Conservation (phyloP, 2,888 invertebrate genomes). For the Aproaerema taeniolella region DNA sequence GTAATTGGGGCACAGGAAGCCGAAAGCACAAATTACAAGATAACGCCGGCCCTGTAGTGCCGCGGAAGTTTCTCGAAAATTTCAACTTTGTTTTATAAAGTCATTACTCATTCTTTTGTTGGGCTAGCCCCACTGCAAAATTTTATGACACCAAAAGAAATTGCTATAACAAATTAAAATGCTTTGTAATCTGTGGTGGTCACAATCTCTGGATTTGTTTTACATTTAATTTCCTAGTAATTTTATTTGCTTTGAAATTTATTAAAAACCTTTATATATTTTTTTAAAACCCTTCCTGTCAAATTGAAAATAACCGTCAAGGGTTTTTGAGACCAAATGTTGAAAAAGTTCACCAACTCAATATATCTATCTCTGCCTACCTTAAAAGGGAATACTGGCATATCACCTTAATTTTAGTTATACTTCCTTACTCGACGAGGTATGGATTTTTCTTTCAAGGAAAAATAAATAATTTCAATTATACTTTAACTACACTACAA, state of each 20-base stretch:
- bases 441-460: too few relatives aligned
- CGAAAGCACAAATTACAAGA: slow-evolving; percentile 56
- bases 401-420: too few relatives aligned
- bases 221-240: slow-evolving; percentile 16
- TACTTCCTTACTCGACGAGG: too few relatives aligned
- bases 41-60: slow-evolving; percentile 50
- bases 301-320: too few relatives aligned
- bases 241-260: slow-evolving; percentile 1
- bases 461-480: too few relatives aligned
- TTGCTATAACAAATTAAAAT: slow-evolving; percentile 64
- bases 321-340: too few relatives aligned
- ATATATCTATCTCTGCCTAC: too few relatives aligned
- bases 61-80: slow-evolving; percentile 56
- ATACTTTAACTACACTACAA: too few relatives aligned
- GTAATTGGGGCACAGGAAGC: slow-evolving; percentile 10
- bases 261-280: too few relatives aligned
- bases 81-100: slow-evolving; percentile 68
- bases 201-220: slow-evolving; percentile 21
- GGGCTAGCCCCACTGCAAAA: slow-evolving; percentile 55
- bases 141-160: slow-evolving; percentile 68
- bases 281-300: too few relatives aligned
- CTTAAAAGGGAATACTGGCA: too few relatives aligned
- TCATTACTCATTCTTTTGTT: slow-evolving; percentile 75
- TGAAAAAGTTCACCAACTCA: too few relatives aligned
- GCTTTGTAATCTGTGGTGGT: slow-evolving; percentile 47